Percentiles rank a stretch among this genome's conserved stretches.
Evolutionary conservation across 2,797 vertebrate genomes (phyloP).

Genomic region (Alauda arvensis): DNA sequence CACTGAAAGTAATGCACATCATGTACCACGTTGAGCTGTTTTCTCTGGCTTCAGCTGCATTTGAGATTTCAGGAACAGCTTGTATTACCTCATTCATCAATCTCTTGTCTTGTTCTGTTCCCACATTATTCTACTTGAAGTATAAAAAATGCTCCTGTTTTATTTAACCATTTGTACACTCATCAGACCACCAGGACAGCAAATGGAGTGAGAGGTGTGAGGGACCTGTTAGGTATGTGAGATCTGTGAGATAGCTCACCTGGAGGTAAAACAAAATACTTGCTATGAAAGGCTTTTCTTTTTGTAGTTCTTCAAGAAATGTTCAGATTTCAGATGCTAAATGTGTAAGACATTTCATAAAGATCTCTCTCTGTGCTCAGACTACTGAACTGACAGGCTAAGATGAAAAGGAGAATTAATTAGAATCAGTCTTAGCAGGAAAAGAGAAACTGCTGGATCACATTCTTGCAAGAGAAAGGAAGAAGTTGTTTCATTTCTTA

Average conservation of each 20-base stretch:
- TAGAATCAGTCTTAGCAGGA: not conserved
- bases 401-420: slow-evolving; percentile 16
- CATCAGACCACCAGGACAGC: not conserved
- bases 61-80: slow-evolving; percentile 5
- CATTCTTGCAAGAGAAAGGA: not conserved
- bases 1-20: not conserved
- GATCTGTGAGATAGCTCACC: not conserved
- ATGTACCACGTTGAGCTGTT: not conserved
- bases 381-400: not conserved
- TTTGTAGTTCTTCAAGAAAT: not conserved
- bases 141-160: not conserved
- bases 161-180: not conserved
- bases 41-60: not conserved
- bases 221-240: not conserved
- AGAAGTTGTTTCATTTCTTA: not conserved
- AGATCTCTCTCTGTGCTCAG: not conserved
- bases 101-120: not conserved
- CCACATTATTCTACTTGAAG: not conserved
- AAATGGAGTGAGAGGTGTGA: not conserved
- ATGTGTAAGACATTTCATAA: not conserved
- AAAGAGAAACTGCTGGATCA: not conserved
- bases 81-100: slow-evolving; percentile 18
- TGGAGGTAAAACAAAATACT: not conserved
- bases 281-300: not conserved
- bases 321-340: not conserved